Conservation (phyloP, 2,888 invertebrate genomes). For the Carabus problematicus region DNA sequence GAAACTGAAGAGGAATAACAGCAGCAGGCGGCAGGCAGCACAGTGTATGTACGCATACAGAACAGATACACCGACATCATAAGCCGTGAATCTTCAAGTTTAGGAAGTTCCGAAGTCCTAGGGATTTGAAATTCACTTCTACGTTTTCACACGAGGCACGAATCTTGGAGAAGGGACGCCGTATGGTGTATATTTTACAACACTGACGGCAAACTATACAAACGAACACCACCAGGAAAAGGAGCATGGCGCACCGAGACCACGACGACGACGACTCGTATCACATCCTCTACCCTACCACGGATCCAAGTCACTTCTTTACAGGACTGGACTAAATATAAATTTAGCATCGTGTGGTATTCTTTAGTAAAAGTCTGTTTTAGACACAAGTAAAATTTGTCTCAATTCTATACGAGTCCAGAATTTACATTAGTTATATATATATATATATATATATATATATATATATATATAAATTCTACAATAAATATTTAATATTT, state of each 20-base stretch:
- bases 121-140: conserved; percentile 36
- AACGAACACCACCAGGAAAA: conserved; percentile 1
- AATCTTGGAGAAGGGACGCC: neutral
- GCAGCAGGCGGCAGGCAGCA: too few relatives aligned
- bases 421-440: too few relatives aligned
- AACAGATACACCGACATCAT: conserved; percentile 36
- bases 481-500: too few relatives aligned
- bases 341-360: too few relatives aligned
- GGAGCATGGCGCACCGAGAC: neutral
- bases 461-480: too few relatives aligned
- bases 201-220: conserved; percentile 30
- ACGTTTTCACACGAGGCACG: conserved; percentile 26
- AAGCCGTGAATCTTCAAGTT: conserved; percentile 39
- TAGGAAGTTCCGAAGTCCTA: conserved; percentile 34
- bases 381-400: too few relatives aligned
- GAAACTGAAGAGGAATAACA: too few relatives aligned
- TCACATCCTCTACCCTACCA: neutral
- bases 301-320: neutral
- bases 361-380: too few relatives aligned
- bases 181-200: conserved; percentile 31
- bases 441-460: too few relatives aligned
- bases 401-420: too few relatives aligned
- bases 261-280: neutral
- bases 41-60: neutral
- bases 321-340: too few relatives aligned